Evolutionary conservation across 2,797 vertebrate genomes (phyloP), one percentile per base, ranked within the genome.

Genomic region (Cichlasoma orientale): DNA sequence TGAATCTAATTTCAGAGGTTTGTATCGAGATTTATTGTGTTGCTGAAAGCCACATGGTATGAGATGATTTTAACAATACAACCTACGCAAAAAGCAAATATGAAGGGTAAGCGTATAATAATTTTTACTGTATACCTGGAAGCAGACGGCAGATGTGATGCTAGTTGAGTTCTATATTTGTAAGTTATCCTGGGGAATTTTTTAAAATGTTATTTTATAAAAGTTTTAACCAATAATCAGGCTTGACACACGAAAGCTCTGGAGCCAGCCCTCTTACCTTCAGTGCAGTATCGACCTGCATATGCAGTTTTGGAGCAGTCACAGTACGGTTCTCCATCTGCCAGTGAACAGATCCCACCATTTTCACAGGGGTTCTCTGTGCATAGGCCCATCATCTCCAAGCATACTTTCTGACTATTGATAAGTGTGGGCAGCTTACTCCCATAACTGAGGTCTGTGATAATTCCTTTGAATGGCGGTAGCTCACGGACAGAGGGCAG

Each of bases 271-370:
- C 55, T 75, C 97, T 97, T 97, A 99, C 98, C 98, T 99, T 99
- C 97, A 9, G 96, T 97, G 94, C 98, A 99, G 87, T 97, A 96
- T 90, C 95, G 97, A 94, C 98, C 98, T 82, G 94, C 88, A 77
- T 97, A 98, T 94, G 97, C 98, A 71, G 98, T 99, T 91, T 93
- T 97, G 76, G 97, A 97, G 93, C 98, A 99, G 94, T 99, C 98
- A 89, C 98, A 99, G 90, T 96, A 97, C 16, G 96, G 94, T 86
- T 98, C 97, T 0, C 97, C 97, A 57, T 98, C 97, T 78, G 97
- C 94, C 85, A 99, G 94, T 4, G 97, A 97, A 94, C 98, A 99
- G 93, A 96, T 95, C 72, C 98, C 98, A 16, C 97, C 98, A 47
- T 99, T 99, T 92, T 98, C 97, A 75, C 98, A 99, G 54, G 97